These are phyloP conservation scores for Cantharis nigra DNA, from an alignment of 2,888 invertebrate species.

Conservation along the genomic window DNA sequence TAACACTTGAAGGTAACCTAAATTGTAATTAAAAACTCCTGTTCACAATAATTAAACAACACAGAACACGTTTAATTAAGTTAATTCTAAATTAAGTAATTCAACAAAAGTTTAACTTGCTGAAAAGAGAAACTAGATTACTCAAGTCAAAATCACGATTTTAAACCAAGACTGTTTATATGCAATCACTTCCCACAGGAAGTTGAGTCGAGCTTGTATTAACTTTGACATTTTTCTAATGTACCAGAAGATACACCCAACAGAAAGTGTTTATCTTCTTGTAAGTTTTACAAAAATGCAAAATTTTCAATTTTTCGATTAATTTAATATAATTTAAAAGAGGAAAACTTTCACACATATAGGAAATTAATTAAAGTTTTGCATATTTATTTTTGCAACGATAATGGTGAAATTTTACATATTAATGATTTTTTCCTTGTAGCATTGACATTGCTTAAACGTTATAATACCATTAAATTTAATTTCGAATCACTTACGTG, in stretches of 20 bases:
- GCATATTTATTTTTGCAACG: background rate
- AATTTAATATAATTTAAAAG: background rate
- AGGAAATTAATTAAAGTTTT: background rate
- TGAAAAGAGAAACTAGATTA: constrained; percentile 1
- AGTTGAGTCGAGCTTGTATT: background rate
- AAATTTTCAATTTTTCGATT: background rate
- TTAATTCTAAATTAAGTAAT: background rate
- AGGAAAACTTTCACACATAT: background rate
- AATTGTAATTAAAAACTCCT: background rate
- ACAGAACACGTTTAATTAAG: background rate
- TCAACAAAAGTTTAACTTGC: background rate
- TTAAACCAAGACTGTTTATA: background rate
- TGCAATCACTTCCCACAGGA: constrained; percentile 1
- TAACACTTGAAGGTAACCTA: background rate
- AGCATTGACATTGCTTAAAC: background rate
- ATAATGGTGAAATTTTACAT: background rate
- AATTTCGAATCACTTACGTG: background rate
- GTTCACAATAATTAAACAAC: background rate
- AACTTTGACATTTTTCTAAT: background rate
- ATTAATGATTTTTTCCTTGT: background rate
- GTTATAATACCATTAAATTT: background rate
- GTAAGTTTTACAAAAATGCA: background rate
- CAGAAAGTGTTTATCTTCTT: background rate
- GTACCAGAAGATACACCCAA: background rate
- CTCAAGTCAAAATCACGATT: background rate